phyloP scores from a whole-genome alignment of 2,797 vertebrate species.

The Arnoldichthys spilopterus region DNA sequence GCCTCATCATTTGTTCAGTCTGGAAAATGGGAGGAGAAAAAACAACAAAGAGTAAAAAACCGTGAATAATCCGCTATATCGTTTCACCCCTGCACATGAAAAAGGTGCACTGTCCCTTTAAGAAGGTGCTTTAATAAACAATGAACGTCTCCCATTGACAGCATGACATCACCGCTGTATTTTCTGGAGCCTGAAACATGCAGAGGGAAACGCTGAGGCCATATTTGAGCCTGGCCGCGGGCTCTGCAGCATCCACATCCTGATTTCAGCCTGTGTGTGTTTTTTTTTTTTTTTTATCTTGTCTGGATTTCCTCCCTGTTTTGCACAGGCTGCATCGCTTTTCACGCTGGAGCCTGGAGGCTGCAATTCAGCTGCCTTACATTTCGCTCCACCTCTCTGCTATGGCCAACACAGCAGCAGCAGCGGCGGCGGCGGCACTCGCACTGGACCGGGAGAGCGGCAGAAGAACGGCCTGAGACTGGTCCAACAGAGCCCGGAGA shows the following conservation, averaged over 20 bases:
- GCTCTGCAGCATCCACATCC: constrained; percentile 27
- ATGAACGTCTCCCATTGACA: constrained; percentile 86
- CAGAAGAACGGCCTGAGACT: constrained; percentile 32
- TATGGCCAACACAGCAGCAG: constrained; percentile 10
- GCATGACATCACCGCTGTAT: constrained; percentile 90
- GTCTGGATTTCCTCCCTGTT: not conserved
- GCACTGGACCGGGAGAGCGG: not conserved
- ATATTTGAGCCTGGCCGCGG: constrained; percentile 25
- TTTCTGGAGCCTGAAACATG: constrained; percentile 62
- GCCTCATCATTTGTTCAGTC: no score
- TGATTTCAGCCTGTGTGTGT: not conserved
- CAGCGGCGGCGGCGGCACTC: not conserved
- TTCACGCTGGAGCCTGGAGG: not conserved
- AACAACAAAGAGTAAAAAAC: not conserved
- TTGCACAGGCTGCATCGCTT: not conserved
- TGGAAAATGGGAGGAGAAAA: not conserved
- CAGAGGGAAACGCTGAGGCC: constrained; percentile 39
- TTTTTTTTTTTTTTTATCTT: no score
- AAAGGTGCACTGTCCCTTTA: constrained; percentile 81
- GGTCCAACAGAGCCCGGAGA: not conserved
- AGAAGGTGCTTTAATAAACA: constrained; percentile 87
- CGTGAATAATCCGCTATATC: not conserved
- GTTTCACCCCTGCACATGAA: not conserved
- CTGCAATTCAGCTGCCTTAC: not conserved
- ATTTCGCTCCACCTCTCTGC: not conserved